Evolutionary conservation across 2,888 invertebrate genomes (phyloP).

Genomic region (Rosalia funebris): DNA sequence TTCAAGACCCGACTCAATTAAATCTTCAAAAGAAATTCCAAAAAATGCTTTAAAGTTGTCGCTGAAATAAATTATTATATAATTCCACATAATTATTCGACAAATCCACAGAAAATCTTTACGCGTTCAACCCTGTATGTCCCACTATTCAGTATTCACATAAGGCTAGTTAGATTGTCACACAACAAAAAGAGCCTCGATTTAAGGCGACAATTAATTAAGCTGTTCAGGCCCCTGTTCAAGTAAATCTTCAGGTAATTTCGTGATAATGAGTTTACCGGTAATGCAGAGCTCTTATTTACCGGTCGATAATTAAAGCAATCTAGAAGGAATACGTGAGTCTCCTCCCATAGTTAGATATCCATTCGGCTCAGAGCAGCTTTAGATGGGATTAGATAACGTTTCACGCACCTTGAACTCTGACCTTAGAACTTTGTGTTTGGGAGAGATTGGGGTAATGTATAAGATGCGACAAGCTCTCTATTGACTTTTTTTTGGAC

Average conservation of each 20-base stretch:
- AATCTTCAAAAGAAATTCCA: too few species aligned
- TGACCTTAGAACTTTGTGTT: conserved; percentile 39
- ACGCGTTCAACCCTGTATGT: too few species aligned
- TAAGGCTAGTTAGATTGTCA: too few species aligned
- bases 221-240: conserved; percentile 21
- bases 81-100: too few species aligned
- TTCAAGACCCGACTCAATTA: too few species aligned
- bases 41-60: too few species aligned
- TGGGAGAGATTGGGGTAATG: conserved; percentile 11
- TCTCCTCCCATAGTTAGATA: conserved; percentile 32
- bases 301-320: conserved; percentile 46
- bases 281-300: conserved; percentile 40
- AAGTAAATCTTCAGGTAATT: conserved; percentile 34
- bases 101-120: too few species aligned
- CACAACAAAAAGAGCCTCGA: conserved; percentile 23
- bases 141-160: too few species aligned
- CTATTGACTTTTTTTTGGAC: conserved; percentile 18
- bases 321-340: conserved; percentile 40
- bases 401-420: conserved; percentile 44
- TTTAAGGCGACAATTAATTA: conserved; percentile 34
- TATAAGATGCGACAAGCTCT: conserved; percentile 13
- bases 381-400: conserved; percentile 37
- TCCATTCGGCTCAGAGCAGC: conserved; percentile 37
- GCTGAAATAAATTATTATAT: too few species aligned
- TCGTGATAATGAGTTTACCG: conserved; percentile 34